These are phyloP conservation scores for Larimichthys crocea DNA, from an alignment of 2,113 vertebrate species.

Conservation along the genomic window DNA sequence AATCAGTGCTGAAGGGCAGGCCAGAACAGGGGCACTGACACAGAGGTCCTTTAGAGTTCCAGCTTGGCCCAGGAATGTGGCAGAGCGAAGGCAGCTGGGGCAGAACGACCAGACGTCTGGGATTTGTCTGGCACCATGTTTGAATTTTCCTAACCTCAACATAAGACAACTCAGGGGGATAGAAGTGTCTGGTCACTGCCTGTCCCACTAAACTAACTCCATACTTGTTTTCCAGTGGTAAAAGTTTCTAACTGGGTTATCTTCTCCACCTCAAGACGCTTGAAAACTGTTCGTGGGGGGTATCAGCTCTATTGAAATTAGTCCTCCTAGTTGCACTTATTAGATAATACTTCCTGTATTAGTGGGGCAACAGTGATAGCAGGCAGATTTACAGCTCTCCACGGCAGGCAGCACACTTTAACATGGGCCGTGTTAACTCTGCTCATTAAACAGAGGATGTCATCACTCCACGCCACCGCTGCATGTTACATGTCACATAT, in stretches of 20 bases:
- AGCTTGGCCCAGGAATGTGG: slow-evolving; percentile 75
- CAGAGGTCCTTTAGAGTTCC: slow-evolving; percentile 75
- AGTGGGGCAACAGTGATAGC: slow-evolving; percentile 84
- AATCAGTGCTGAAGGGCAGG: slow-evolving; percentile 81
- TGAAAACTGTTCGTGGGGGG: slow-evolving; percentile 73
- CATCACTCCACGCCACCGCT: slow-evolving; percentile 93
- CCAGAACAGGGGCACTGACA: slow-evolving; percentile 73
- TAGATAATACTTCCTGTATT: slow-evolving; percentile 91
- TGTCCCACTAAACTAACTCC: slow-evolving; percentile 42
- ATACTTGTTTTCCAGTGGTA: slow-evolving; percentile 24
- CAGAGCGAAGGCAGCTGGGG: slow-evolving; percentile 61
- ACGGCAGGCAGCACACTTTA: slow-evolving; percentile 84
- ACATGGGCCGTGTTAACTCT: slow-evolving; percentile 86
- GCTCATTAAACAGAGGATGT: slow-evolving; percentile 96
- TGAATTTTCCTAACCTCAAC: slow-evolving; percentile 55
- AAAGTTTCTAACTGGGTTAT: slow-evolving; percentile 58
- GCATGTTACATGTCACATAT: slow-evolving; percentile 90
- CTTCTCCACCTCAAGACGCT: neutral
- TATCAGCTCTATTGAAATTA: slow-evolving; percentile 76
- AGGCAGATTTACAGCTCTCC: slow-evolving; percentile 87
- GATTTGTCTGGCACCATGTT: slow-evolving; percentile 68
- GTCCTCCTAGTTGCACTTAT: slow-evolving; percentile 81
- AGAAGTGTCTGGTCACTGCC: slow-evolving; percentile 26
- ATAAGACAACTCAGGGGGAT: slow-evolving; percentile 49
- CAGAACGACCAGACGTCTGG: slow-evolving; percentile 73